A percentile compares a stretch with the other conserved stretches of the same genome.
These are phyloP conservation scores for Oconnorella tubifera DNA, from an alignment of 2,888 invertebrate species.

Conservation along the genomic window DNA sequence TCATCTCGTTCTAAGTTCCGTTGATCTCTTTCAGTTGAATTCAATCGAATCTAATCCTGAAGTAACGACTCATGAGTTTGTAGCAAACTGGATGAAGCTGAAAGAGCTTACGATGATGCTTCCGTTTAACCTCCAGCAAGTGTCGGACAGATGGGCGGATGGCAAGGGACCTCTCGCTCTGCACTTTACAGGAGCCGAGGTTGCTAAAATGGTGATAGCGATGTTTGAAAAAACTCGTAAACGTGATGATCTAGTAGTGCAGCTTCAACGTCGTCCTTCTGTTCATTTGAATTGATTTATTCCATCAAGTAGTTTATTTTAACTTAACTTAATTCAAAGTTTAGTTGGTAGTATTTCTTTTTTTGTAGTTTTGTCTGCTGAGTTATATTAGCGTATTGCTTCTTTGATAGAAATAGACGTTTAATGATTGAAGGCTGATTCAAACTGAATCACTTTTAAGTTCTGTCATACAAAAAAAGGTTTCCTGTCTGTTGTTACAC, in stretches of 20 bases:
- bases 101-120: slow-evolving; percentile 30
- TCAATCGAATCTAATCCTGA: slow-evolving; percentile 20
- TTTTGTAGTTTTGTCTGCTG: too few species aligned
- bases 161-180: slow-evolving; percentile 38
- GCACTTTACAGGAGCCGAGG: slow-evolving; percentile 31
- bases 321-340: too few species aligned
- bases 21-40: slow-evolving; percentile 20
- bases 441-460: too few species aligned
- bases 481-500: too few species aligned
- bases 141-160: slow-evolving; percentile 37
- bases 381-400: too few species aligned
- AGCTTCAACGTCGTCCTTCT: slow-evolving; percentile 21
- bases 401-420: too few species aligned
- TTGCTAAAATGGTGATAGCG: slow-evolving; percentile 30
- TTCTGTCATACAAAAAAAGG: too few species aligned
- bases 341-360: too few species aligned
- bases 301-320: too few species aligned
- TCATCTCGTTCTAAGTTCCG: slow-evolving; percentile 13
- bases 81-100: slow-evolving; percentile 34
- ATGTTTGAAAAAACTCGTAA: slow-evolving; percentile 37
- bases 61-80: slow-evolving; percentile 32
- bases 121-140: slow-evolving; percentile 24
- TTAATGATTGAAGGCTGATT: too few species aligned
- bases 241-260: slow-evolving; percentile 28
- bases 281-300: too few species aligned